A percentile compares a stretch with the other conserved stretches of the same genome.
Conservation (phyloP, 1,140 invertebrate genomes). For the Euschistus heros region DNA sequence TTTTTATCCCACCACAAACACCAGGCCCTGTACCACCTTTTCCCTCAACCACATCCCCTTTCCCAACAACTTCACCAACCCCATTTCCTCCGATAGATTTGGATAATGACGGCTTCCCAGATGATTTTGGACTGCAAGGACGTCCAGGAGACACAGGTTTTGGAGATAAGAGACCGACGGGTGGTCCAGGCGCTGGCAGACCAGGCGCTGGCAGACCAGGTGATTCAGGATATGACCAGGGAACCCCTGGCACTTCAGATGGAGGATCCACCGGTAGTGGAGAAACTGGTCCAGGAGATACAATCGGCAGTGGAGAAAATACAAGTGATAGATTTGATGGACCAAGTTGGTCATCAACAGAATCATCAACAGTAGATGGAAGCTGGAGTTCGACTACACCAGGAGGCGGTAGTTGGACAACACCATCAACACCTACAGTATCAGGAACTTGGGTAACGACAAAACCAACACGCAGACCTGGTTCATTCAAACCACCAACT, state of each 20-base stretch:
- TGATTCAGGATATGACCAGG: background rate
- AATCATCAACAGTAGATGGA: background rate
- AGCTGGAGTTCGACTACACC: background rate
- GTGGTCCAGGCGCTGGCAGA: slow-evolving; percentile 15
- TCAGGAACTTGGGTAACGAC: too few species aligned
- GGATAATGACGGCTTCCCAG: too few species aligned
- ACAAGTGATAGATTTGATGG: background rate
- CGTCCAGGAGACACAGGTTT: slow-evolving; percentile 12
- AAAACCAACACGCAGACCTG: too few species aligned
- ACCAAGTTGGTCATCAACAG: too few species aligned
- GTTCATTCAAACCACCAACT: too few species aligned
- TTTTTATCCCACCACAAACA: slow-evolving; percentile 22
- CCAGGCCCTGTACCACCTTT: slow-evolving; percentile 7
- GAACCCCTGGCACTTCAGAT: background rate
- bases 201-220: background rate
- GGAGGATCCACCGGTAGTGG: slow-evolving; percentile 4
- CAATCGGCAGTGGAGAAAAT: background rate
- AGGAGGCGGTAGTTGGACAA: too few species aligned
- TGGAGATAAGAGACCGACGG: background rate
- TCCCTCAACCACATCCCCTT: background rate
- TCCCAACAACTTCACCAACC: background rate
- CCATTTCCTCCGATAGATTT: too few species aligned
- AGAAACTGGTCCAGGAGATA: slow-evolving; percentile 15
- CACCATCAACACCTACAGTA: too few species aligned
- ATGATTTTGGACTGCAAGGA: background rate